A percentile compares a stretch with the other conserved stretches of the same genome.
phyloP scores from a whole-genome alignment of 1,140 invertebrate species.

The Drosophila sp. region DNA sequence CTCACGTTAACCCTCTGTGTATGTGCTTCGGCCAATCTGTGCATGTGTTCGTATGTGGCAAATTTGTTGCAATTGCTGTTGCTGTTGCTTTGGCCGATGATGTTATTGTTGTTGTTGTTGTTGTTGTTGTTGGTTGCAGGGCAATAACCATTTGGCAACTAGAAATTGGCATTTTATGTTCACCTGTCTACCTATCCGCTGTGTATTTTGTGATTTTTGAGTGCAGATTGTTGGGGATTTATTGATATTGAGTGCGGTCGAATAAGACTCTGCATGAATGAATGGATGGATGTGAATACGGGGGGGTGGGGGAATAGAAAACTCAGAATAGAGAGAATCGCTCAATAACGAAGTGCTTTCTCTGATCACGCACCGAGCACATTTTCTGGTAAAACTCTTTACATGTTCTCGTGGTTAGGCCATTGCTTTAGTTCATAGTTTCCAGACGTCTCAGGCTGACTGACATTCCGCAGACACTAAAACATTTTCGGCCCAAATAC shows the following conservation, averaged over 20 bases:
- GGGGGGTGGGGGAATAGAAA: too few species aligned
- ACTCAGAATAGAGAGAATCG: neutral
- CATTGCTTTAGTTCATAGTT: slow-evolving; percentile 2
- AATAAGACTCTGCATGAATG: slow-evolving; percentile 17
- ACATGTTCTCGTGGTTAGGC: neutral
- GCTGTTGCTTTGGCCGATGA: neutral
- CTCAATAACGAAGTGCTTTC: slow-evolving; percentile 27
- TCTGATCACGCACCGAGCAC: slow-evolving; percentile 14
- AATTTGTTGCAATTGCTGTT: slow-evolving; percentile 44
- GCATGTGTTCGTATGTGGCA: slow-evolving; percentile 56
- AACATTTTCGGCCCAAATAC: slow-evolving; percentile 25
- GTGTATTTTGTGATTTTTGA: slow-evolving; percentile 81
- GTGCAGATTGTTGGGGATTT: slow-evolving; percentile 77
- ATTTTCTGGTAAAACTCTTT: neutral
- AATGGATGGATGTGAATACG: neutral
- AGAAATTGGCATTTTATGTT: slow-evolving; percentile 82
- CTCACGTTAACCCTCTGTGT: slow-evolving; percentile 28
- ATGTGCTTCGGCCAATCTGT: slow-evolving; percentile 47
- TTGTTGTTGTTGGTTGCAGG: slow-evolving; percentile 21
- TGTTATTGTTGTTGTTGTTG: slow-evolving; percentile 21
- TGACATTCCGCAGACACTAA: slow-evolving; percentile 16
- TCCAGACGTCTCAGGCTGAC: neutral
- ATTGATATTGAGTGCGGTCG: slow-evolving; percentile 74
- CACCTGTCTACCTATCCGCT: slow-evolving; percentile 57
- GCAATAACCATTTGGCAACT: slow-evolving; percentile 82